A percentile compares a stretch with the other conserved stretches of the same genome.
Conservation (phyloP, 2,888 invertebrate genomes). For the Fragum fragum region DNA sequence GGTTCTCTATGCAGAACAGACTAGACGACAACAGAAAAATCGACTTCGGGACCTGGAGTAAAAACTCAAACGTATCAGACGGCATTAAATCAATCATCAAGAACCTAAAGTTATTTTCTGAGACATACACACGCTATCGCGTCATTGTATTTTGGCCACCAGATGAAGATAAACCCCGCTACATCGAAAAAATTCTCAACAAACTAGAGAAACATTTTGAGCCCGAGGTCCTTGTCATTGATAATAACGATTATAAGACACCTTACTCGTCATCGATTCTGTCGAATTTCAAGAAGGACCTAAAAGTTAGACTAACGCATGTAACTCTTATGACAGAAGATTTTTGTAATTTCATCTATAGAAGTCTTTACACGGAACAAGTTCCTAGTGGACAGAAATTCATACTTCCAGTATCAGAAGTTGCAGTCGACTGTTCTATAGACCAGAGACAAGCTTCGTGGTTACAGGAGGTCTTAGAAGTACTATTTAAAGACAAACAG, state of each 20-base stretch:
- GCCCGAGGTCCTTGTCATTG: constrained; percentile 4
- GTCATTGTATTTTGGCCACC: constrained; percentile 64
- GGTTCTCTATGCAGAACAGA: constrained; percentile 61
- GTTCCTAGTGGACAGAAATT: neutral
- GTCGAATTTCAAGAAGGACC: neutral
- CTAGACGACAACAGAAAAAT: constrained; percentile 65
- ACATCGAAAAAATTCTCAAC: constrained; percentile 5
- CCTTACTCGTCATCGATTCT: neutral
- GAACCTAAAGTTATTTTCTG: constrained; percentile 48
- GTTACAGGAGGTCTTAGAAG: constrained; percentile 65
- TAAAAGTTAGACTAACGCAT: neutral
- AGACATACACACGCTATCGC: constrained; percentile 54
- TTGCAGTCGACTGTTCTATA: constrained; percentile 18
- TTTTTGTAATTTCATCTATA: neutral
- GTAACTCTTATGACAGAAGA: neutral
- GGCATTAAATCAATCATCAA: constrained; percentile 34
- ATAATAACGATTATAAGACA: neutral
- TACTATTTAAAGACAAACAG: constrained; percentile 59
- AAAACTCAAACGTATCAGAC: constrained; percentile 24
- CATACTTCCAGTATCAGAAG: constrained; percentile 15
- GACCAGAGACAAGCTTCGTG: constrained; percentile 53
- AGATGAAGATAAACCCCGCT: constrained; percentile 24
- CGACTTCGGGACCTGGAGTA: constrained; percentile 35
- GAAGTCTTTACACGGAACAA: neutral
- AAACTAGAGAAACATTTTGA: neutral